Evolutionary conservation across 2,797 vertebrate genomes (phyloP).

Genomic region (Anomalospiza imberbis): DNA sequence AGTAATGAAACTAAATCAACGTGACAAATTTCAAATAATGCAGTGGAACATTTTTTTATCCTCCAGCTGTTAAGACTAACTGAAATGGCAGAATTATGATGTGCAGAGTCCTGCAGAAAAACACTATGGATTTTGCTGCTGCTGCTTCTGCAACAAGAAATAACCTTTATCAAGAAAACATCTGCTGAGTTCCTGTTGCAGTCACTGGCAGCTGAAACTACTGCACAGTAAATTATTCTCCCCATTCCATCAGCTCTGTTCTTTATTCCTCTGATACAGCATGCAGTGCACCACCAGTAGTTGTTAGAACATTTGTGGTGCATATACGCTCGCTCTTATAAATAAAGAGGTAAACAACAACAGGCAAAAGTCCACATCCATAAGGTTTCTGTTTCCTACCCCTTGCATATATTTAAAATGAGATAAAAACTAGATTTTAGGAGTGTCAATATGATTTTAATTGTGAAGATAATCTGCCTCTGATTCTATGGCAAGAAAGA

Average conservation of each 20-base stretch:
- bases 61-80: slow-evolving; percentile 52
- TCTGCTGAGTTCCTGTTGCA: slow-evolving; percentile 56
- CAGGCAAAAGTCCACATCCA: neutral
- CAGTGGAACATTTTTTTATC: slow-evolving; percentile 46
- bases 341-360: neutral
- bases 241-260: slow-evolving; percentile 18
- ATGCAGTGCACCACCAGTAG: neutral
- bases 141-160: slow-evolving; percentile 29
- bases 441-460: neutral
- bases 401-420: neutral
- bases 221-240: slow-evolving; percentile 51
- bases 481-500: neutral
- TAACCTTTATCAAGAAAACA: slow-evolving; percentile 61
- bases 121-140: neutral
- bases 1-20: slow-evolving; percentile 58
- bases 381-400: neutral
- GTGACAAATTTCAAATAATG: slow-evolving; percentile 59
- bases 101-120: slow-evolving; percentile 26
- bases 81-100: slow-evolving; percentile 35
- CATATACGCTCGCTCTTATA: neutral
- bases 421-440: neutral
- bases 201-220: slow-evolving; percentile 58
- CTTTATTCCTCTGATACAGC: slow-evolving; percentile 25
- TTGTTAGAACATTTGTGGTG: slow-evolving; percentile 5
- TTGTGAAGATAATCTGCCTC: neutral